Percentiles rank a stretch among this genome's conserved stretches.
These are phyloP conservation scores for Platycheirus albimanus DNA, from an alignment of 2,888 invertebrate species.

Conservation along the genomic window DNA sequence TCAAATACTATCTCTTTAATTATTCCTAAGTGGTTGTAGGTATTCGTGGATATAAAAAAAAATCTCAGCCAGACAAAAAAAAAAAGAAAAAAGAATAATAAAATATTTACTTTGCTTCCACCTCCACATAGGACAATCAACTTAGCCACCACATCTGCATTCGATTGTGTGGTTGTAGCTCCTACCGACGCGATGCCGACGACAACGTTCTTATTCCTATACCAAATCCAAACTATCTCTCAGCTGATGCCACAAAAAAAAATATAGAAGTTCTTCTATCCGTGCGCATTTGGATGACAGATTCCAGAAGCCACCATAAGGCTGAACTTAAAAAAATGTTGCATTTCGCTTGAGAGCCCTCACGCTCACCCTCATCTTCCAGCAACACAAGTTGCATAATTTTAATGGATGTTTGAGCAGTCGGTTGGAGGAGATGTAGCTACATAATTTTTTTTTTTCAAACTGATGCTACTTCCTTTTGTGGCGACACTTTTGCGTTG, in stretches of 20 bases:
- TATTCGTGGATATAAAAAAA: conserved; percentile 11
- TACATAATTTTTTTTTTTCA: background rate
- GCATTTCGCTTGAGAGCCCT: conserved; percentile 59
- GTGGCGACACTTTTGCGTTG: conserved; percentile 34
- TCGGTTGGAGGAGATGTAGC: conserved; percentile 35
- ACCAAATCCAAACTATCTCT: conserved; percentile 39
- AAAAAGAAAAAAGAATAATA: conserved; percentile 25
- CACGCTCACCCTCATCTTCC: conserved; percentile 57
- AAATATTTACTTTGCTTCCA: conserved; percentile 42
- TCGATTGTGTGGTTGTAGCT: conserved; percentile 1
- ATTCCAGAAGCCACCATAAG: conserved; percentile 46
- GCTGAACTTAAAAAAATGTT: conserved; percentile 51
- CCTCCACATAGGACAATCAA: conserved; percentile 61
- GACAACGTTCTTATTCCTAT: too few species aligned
- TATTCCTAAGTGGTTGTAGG: conserved; percentile 58
- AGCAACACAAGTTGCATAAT: conserved; percentile 67
- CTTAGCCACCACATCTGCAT: conserved; percentile 29
- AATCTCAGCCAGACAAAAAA: conserved; percentile 44
- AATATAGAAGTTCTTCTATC: conserved; percentile 11
- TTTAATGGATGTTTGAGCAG: conserved; percentile 66
- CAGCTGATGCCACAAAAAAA: conserved; percentile 23
- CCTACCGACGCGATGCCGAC: background rate
- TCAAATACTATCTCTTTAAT: conserved; percentile 34
- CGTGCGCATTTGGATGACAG: conserved; percentile 42
- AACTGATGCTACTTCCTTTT: conserved; percentile 36